phyloP scores from a whole-genome alignment of 1,140 invertebrate species.

The Drosophila ohnishii region DNA sequence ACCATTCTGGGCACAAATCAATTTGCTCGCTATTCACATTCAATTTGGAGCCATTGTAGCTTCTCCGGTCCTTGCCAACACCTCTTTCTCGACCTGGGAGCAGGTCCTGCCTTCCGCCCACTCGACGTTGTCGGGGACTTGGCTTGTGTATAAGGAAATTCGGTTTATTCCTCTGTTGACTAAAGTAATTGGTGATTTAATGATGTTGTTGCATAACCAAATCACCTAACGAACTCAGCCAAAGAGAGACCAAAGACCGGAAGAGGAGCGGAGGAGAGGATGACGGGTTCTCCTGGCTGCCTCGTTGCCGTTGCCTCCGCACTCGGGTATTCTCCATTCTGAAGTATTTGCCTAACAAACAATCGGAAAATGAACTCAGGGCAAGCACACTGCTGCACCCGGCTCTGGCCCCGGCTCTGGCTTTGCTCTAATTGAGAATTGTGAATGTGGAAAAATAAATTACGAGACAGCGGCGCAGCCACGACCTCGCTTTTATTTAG shows the following conservation, averaged over 20 bases:
- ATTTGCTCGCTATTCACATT: constrained; percentile 42
- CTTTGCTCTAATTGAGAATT: constrained; percentile 76
- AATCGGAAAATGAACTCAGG: constrained; percentile 76
- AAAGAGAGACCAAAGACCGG: constrained; percentile 14
- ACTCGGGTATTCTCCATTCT: constrained; percentile 60
- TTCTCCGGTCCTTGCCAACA: neutral
- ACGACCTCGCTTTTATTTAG: constrained; percentile 62
- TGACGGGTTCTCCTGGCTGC: constrained; percentile 3
- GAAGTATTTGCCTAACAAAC: constrained; percentile 78
- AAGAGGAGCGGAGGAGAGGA: constrained; percentile 3
- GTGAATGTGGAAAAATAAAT: constrained; percentile 81
- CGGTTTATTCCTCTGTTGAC: constrained; percentile 78
- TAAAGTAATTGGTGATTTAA: constrained; percentile 82
- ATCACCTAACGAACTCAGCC: constrained; percentile 76
- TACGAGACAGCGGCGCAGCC: constrained; percentile 53
- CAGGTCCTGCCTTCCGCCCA: constrained; percentile 25
- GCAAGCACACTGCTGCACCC: constrained; percentile 23
- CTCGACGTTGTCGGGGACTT: constrained; percentile 47
- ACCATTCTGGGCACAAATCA: constrained; percentile 8
- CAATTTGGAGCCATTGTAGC: constrained; percentile 48
- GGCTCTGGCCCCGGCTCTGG: constrained; percentile 4
- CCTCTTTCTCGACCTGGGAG: neutral
- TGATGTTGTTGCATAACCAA: constrained; percentile 82
- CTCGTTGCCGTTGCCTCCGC: constrained; percentile 14
- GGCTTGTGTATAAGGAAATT: constrained; percentile 77